phyloP scores from a whole-genome alignment of 2,888 invertebrate genomes.

The Teleiodes luculella region DNA sequence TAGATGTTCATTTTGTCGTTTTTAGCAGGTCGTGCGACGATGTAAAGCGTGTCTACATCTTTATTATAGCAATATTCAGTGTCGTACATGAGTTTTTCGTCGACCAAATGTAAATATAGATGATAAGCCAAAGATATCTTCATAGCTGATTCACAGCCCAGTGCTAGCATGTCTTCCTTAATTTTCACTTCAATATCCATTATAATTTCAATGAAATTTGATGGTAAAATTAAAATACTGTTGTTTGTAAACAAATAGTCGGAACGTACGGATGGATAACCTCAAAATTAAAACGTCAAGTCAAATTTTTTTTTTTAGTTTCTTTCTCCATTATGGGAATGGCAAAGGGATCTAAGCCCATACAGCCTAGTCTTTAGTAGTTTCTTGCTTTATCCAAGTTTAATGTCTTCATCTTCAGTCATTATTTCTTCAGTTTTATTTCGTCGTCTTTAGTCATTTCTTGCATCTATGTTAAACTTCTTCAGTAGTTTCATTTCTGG shows the following conservation, averaged over 20 bases:
- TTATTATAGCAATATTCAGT: slow-evolving; percentile 69
- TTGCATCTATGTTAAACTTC: too few species aligned
- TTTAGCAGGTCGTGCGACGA: slow-evolving; percentile 61
- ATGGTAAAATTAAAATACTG: not conserved
- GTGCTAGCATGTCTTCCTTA: slow-evolving; percentile 62
- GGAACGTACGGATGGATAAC: not conserved
- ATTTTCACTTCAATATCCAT: slow-evolving; percentile 67
- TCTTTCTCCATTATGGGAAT: too few species aligned
- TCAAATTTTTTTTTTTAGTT: too few species aligned
- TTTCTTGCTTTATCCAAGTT: too few species aligned
- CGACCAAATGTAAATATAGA: slow-evolving; percentile 64
- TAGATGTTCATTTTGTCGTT: slow-evolving; percentile 64
- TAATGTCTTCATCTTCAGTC: too few species aligned
- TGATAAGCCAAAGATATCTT: slow-evolving; percentile 64
- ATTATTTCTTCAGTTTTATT: too few species aligned
- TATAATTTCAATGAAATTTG: not conserved
- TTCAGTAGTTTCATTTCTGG: too few species aligned
- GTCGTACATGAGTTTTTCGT: slow-evolving; percentile 71
- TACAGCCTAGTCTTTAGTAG: too few species aligned
- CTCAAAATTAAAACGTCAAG: slow-evolving; percentile 6
- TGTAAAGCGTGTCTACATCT: slow-evolving; percentile 62
- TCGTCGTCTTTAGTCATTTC: too few species aligned
- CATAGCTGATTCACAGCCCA: slow-evolving; percentile 60
- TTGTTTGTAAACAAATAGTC: not conserved
- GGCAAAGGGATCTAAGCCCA: too few species aligned